These are phyloP conservation scores for Athripsodes cinereus DNA, from an alignment of 2,888 invertebrate species.

Conservation along the genomic window DNA sequence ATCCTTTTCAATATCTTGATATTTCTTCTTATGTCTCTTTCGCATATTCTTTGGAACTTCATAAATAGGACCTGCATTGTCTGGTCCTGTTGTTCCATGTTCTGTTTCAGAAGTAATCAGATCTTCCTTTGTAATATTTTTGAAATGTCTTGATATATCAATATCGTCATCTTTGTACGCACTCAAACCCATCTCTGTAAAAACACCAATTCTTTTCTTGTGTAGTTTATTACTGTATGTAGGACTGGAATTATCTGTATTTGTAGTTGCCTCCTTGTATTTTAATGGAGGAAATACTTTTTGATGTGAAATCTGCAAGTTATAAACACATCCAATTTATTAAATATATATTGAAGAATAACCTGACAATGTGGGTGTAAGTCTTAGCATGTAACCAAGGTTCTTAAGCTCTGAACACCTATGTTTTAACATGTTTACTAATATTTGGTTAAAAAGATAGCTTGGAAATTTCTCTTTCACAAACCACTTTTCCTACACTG, in stretches of 20 bases:
- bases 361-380: too few relatives aligned
- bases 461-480: background rate
- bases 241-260: background rate
- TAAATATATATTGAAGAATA: background rate
- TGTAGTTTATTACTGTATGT: background rate
- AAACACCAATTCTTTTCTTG: slow-evolving; percentile 20
- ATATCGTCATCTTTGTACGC: slow-evolving; percentile 21
- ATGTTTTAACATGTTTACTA: too few relatives aligned
- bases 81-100: background rate
- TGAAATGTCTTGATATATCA: slow-evolving; percentile 25
- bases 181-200: slow-evolving; percentile 23
- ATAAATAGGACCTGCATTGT: slow-evolving; percentile 21
- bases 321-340: background rate
- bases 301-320: slow-evolving; percentile 9
- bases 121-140: slow-evolving; percentile 18
- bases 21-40: background rate
- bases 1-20: slow-evolving; percentile 3
- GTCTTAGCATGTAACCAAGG: too few relatives aligned
- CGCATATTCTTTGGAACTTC: slow-evolving; percentile 22
- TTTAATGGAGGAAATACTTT: slow-evolving; percentile 4
- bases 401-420: too few relatives aligned
- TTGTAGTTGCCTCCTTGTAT: slow-evolving; percentile 5
- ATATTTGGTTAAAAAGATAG: slow-evolving; percentile 1
- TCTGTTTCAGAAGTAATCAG: slow-evolving; percentile 15
- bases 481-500: too few relatives aligned